These are phyloP conservation scores for Hippocampus guttulatus DNA, from an alignment of 2,113 vertebrate genomes.

Conservation along the genomic window DNA sequence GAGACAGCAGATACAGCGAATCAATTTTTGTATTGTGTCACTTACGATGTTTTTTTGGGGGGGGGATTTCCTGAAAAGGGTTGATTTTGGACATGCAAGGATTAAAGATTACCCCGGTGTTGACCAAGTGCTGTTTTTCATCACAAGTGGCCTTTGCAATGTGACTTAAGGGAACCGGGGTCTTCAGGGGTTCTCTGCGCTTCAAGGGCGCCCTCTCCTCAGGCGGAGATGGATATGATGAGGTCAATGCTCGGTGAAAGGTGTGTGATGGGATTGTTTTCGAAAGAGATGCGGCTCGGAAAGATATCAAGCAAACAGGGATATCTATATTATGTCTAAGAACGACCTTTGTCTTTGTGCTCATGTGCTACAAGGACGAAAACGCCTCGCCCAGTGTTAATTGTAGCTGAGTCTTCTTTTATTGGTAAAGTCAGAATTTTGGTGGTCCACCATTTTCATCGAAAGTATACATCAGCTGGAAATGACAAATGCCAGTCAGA, in stretches of 20 bases:
- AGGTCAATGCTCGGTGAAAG: constrained; percentile 55
- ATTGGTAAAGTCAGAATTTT: too few species aligned
- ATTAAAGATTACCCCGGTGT: constrained; percentile 20
- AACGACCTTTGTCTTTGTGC: constrained; percentile 41
- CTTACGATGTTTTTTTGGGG: too few species aligned
- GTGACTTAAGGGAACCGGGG: constrained; percentile 52
- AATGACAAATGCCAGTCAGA: too few species aligned
- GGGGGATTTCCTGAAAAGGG: too few species aligned
- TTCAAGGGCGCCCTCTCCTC: constrained; percentile 60
- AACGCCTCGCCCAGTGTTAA: too few species aligned
- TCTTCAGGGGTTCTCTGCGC: constrained; percentile 57
- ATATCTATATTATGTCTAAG: constrained; percentile 52
- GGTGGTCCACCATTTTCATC: too few species aligned
- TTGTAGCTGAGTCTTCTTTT: too few species aligned
- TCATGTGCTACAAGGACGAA: constrained; percentile 7
- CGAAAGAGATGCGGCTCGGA: constrained; percentile 53
- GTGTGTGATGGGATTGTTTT: constrained; percentile 60
- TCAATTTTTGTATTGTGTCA: too few species aligned
- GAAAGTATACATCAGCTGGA: too few species aligned
- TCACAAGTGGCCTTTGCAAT: constrained; percentile 25
- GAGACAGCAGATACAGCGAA: too few species aligned
- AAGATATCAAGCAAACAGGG: constrained; percentile 58
- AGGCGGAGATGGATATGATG: constrained; percentile 53
- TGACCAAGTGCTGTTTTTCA: constrained; percentile 11
- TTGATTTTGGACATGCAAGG: constrained; percentile 11